Base-by-base conservation (phyloP, 2,888 invertebrate species). In the Hipparchia sbordonii region DNA sequence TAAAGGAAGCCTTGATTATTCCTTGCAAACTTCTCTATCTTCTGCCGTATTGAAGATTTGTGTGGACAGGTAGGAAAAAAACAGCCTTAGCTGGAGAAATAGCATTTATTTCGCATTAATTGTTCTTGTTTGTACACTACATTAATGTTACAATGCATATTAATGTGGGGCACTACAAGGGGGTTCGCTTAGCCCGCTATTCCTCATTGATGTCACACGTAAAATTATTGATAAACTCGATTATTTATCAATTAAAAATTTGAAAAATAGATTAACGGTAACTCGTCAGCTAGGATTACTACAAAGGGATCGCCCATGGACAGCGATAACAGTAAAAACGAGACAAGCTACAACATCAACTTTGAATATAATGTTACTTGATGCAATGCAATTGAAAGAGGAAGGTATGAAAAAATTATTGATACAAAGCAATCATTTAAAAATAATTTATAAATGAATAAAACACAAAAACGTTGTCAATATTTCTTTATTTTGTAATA, bases 251-350 rank as follows among this genome's bases (percentile, higher is more conserved):
- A 39, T 12, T 9, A 23, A 33, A 59, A 10, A 33, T 62, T 62
- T 62, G 23, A 45, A 56, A 33, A 61, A 2, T 51, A 91, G 94
- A 74, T 80, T 94, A 74, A 82, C 87, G 7, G 92, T 94, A 13
- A 92, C 94, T 0, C 87, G 93, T 6, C 92, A 94, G 77, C 82
- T 95, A 6, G 94, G 95, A 0, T 76, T 95, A 23, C 84, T 96
- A 0, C 95, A 95, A 78, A 89, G 95, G 0, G 93, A 95, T 70
- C 86, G 94, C 2, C 95, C 95, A 0, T 94, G 95, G 92, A 95
- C 96, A 0, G 95, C 95, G 1, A 94, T 95, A 67, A 95, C 95
- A 0, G 95, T 95, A 67, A 96, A 96, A 84, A 95, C 96, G 0
- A 87, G 94, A 6, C 95, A 96, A 78, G 95, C 95, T 0, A 95